Conservation (phyloP, 2,797 vertebrate genomes). For the Eutrigla gurnardus region DNA sequence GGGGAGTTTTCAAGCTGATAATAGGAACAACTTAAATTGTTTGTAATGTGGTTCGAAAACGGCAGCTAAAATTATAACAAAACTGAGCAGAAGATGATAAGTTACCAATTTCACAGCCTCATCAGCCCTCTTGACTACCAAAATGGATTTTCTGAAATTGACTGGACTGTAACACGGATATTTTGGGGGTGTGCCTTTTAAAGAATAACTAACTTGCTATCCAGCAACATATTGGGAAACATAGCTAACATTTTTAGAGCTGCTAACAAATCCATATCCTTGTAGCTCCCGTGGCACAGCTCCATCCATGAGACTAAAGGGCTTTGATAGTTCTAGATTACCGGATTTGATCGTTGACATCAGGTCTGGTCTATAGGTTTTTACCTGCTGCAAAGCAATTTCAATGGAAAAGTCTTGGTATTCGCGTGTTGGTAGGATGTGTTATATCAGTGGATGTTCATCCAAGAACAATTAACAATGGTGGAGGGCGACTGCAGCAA, state of each 20-base stretch:
- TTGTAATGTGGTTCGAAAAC: slow-evolving; percentile 27
- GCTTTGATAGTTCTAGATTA: slow-evolving; percentile 20
- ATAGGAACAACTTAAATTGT: slow-evolving; percentile 16
- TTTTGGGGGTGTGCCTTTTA: not conserved
- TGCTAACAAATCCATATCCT: not conserved
- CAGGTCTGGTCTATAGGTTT: not conserved
- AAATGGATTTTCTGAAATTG: not conserved
- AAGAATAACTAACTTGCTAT: slow-evolving; percentile 12
- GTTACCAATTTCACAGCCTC: slow-evolving; percentile 1
- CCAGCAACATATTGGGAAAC: not conserved
- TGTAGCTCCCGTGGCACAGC: not conserved
- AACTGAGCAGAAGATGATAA: not conserved
- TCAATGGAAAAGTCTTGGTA: slow-evolving; percentile 2
- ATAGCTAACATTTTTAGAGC: not conserved
- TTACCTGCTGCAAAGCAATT: slow-evolving; percentile 15
- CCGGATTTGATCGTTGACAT: not conserved
- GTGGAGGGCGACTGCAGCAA: slow-evolving; percentile 27
- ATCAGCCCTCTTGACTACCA: not conserved
- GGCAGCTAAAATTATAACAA: not conserved
- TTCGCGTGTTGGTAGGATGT: slow-evolving; percentile 23
- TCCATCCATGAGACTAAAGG: slow-evolving; percentile 8
- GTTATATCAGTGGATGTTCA: slow-evolving; percentile 14
- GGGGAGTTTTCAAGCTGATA: slow-evolving; percentile 24
- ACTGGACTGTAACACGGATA: not conserved
- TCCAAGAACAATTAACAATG: slow-evolving; percentile 25